Conservation (phyloP, 2,797 vertebrate species). For the Sebastes aleutianus region DNA sequence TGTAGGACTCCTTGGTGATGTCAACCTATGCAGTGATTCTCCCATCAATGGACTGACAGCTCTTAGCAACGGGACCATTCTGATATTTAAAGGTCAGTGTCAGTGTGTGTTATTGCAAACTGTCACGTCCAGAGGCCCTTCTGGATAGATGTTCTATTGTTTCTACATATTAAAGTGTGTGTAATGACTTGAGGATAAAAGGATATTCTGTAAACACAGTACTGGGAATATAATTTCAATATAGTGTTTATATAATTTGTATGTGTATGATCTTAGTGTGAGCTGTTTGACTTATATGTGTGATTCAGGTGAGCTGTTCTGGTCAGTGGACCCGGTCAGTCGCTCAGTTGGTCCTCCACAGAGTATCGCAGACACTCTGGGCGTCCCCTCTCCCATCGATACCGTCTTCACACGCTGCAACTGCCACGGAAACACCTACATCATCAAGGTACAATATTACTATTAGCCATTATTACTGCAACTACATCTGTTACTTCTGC, state of each 20-base stretch:
- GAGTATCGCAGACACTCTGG: constrained; percentile 85
- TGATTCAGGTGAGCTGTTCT: constrained; percentile 87
- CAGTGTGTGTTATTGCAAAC: not conserved
- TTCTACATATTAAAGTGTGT: not conserved
- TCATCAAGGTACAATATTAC: constrained; percentile 85
- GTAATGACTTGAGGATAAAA: not conserved
- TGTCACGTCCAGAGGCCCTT: too few relatives aligned
- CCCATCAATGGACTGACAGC: constrained; percentile 86
- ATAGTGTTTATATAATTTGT: not conserved
- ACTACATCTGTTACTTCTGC: too few relatives aligned
- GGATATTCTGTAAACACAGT: too few relatives aligned
- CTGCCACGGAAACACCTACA: constrained; percentile 89
- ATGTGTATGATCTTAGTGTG: not conserved
- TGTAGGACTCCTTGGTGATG: constrained; percentile 67
- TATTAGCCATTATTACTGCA: not conserved
- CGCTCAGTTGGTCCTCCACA: constrained; percentile 73
- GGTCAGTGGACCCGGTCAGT: constrained; percentile 82
- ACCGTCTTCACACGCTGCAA: constrained; percentile 90
- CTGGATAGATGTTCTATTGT: not conserved
- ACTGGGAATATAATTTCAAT: not conserved
- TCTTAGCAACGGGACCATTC: constrained; percentile 86
- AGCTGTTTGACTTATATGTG: not conserved
- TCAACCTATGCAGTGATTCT: constrained; percentile 84
- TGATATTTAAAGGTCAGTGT: constrained; percentile 88
- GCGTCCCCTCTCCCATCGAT: constrained; percentile 88